A percentile compares a stretch with the other conserved stretches of the same genome.
phyloP scores from a whole-genome alignment of 64 coral and sea anemone genomes.

The Cladopsammia gracilis region DNA sequence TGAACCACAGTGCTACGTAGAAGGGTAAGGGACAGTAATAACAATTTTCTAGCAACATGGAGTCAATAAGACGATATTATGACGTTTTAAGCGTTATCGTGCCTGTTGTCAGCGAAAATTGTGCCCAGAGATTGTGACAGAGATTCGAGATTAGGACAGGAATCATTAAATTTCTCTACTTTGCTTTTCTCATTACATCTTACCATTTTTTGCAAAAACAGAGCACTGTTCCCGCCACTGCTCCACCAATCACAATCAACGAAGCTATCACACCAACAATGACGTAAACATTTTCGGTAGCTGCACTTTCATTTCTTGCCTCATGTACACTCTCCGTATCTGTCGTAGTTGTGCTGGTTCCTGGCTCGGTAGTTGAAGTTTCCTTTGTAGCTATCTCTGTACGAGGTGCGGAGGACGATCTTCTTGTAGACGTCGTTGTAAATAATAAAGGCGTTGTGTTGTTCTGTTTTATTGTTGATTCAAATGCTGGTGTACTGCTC shows the following conservation, averaged over 20 bases:
- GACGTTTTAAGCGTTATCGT: too few relatives aligned
- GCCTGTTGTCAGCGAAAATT: too few relatives aligned
- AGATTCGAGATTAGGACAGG: too few relatives aligned
- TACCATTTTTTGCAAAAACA: slow-evolving; percentile 19
- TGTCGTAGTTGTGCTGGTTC: neutral
- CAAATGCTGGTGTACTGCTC: neutral
- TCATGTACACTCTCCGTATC: neutral
- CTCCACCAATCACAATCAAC: neutral
- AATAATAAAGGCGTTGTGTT: neutral
- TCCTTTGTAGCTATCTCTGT: neutral
- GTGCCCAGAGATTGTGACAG: too few relatives aligned
- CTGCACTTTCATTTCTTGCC: neutral
- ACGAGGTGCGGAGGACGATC: neutral
- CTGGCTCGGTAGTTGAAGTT: neutral
- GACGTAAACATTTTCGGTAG: neutral
- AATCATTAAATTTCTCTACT: neutral
- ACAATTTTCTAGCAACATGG: too few relatives aligned
- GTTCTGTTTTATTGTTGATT: neutral
- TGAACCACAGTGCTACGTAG: too few relatives aligned
- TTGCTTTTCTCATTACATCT: neutral
- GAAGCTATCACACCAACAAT: slow-evolving; percentile 22
- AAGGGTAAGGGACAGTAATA: too few relatives aligned
- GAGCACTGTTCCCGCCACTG: neutral
- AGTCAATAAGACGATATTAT: too few relatives aligned
- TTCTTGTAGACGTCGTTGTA: neutral